A percentile compares a stretch with the other conserved stretches of the same genome.
These are phyloP conservation scores for Macrochelys suwanniensis DNA, from an alignment of 2,797 vertebrate species.

Conservation along the genomic window DNA sequence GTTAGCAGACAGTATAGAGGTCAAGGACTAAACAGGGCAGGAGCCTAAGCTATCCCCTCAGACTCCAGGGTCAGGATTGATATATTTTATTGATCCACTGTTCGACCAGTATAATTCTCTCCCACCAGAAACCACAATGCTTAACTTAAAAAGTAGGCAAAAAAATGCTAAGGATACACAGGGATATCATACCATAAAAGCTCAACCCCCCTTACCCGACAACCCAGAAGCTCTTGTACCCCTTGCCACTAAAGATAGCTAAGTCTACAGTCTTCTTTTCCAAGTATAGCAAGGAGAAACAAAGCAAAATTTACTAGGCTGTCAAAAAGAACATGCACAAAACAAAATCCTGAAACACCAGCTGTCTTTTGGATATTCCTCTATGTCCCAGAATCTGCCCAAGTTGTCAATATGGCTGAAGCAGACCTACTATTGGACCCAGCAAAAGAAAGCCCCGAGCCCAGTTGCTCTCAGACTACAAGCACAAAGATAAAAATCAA, in stretches of 20 bases:
- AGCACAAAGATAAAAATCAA: neutral
- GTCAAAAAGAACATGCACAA: neutral
- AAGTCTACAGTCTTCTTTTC: neutral
- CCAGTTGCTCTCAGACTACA: neutral
- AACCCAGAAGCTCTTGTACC: neutral
- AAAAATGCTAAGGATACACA: neutral
- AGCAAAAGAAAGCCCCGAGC: neutral
- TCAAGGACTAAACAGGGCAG: constrained; percentile 37
- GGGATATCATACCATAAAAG: neutral
- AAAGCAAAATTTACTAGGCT: neutral
- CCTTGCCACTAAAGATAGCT: neutral
- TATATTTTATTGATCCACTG: neutral
- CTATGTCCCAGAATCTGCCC: neutral
- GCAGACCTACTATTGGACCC: neutral
- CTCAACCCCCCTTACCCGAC: neutral
- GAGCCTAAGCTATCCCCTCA: neutral
- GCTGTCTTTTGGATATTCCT: neutral
- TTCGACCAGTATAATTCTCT: neutral
- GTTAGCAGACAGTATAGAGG: constrained; percentile 36
- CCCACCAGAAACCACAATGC: neutral
- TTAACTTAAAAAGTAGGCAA: neutral
- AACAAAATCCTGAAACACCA: neutral
- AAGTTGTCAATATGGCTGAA: neutral
- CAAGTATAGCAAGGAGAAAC: neutral
- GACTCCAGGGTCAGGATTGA: neutral